These are phyloP conservation scores for Megaceryle alcyon DNA, from an alignment of 2,797 vertebrate species.

Conservation along the genomic window DNA sequence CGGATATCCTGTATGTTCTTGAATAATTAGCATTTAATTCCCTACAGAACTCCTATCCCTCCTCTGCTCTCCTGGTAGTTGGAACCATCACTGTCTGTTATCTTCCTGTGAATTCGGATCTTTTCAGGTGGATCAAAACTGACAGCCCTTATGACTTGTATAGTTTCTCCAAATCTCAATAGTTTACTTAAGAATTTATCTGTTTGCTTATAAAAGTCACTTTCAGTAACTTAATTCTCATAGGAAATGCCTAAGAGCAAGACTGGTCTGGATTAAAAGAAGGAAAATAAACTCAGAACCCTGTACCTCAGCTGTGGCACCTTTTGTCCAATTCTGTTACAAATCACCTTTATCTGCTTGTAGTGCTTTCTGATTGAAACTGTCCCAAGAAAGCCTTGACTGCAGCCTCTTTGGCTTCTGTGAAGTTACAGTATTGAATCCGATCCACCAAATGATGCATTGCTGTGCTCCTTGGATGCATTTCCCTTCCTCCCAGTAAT, in stretches of 20 bases:
- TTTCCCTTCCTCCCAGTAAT: not conserved
- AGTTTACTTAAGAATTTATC: not conserved
- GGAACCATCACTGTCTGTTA: accelerated
- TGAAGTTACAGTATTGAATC: not conserved
- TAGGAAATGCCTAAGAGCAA: not conserved
- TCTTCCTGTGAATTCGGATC: not conserved
- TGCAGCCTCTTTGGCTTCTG: not conserved
- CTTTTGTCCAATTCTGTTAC: not conserved
- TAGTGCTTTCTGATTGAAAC: not conserved
- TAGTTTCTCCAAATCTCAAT: not conserved
- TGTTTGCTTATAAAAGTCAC: not conserved
- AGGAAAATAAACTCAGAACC: not conserved
- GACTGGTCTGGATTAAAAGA: not conserved
- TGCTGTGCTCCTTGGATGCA: not conserved
- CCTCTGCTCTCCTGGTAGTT: not conserved
- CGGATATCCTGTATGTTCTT: not conserved
- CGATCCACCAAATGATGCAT: not conserved
- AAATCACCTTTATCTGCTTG: not conserved
- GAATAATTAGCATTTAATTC: not conserved
- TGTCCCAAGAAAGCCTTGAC: not conserved
- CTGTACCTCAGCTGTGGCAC: not conserved
- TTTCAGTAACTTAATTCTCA: not conserved
- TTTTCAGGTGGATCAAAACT: not conserved
- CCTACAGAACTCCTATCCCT: not conserved
- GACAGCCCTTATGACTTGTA: not conserved